These are phyloP conservation scores for Pseudomyrmex dendroicus DNA, from an alignment of 1,140 invertebrate species.

Conservation along the genomic window DNA sequence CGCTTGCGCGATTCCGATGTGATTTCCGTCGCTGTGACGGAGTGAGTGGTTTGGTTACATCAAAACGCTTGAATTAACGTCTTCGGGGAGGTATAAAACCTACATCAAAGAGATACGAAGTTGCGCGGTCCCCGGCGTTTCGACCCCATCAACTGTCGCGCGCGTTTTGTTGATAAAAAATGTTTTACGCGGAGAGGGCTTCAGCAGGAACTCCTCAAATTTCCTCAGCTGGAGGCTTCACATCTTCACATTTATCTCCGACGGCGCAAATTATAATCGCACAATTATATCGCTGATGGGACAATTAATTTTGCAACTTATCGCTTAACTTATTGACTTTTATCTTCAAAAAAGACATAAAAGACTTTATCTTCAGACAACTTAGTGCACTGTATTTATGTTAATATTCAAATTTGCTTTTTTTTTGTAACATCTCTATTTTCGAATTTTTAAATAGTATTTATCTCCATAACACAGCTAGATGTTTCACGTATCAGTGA, in stretches of 20 bases:
- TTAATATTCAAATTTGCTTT: no score
- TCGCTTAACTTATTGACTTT: no score
- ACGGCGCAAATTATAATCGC: no score
- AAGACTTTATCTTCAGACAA: no score
- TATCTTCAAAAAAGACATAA: no score
- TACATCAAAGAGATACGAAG: slow-evolving; percentile 28
- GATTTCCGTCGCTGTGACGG: slow-evolving; percentile 1
- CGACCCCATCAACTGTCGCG: slow-evolving; percentile 33
- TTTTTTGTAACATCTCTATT: no score
- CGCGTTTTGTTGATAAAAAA: slow-evolving; percentile 60
- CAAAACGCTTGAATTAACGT: slow-evolving; percentile 53
- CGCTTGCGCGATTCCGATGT: slow-evolving; percentile 9
- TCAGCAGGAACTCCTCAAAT: background rate
- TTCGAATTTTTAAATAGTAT: no score
- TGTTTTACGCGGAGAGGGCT: slow-evolving; percentile 45
- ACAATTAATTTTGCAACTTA: no score
- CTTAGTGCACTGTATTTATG: no score
- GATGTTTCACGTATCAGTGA: no score
- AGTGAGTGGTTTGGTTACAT: slow-evolving; percentile 8
- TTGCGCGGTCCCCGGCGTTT: slow-evolving; percentile 1
- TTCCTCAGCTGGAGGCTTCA: slow-evolving; percentile 66
- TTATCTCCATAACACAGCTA: no score
- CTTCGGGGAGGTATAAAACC: slow-evolving; percentile 46
- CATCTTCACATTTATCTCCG: slow-evolving; percentile 2
- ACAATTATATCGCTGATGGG: no score